These are phyloP conservation scores for Lasioglossum oenotherae DNA, from an alignment of 2,888 invertebrate species.

Conservation along the genomic window DNA sequence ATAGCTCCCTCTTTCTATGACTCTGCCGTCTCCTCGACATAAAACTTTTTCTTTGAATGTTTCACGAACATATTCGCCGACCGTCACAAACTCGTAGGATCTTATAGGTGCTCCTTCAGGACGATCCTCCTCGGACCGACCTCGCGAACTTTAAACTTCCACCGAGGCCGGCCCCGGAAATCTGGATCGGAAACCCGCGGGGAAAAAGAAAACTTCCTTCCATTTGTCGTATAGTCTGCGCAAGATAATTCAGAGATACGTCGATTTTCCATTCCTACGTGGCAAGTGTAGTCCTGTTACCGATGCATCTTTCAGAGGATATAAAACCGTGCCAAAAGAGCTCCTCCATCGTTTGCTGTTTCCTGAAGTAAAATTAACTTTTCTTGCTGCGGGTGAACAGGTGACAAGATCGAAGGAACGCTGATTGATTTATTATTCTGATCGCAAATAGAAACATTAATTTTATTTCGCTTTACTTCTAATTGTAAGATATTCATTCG, in stretches of 20 bases:
- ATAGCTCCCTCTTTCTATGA: conserved; percentile 43
- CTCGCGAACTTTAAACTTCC: conserved; percentile 67
- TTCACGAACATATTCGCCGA: conserved; percentile 65
- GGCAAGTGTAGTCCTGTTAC: conserved; percentile 39
- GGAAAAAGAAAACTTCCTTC: conserved; percentile 68
- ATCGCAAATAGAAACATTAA: neutral
- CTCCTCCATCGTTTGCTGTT: conserved; percentile 16
- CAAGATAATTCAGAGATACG: conserved; percentile 70
- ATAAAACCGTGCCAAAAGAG: conserved; percentile 57
- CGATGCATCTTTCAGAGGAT: conserved; percentile 65
- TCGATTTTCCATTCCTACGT: conserved; percentile 68
- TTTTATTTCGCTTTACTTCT: neutral
- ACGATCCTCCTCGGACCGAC: conserved; percentile 52
- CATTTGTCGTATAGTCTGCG: conserved; percentile 63
- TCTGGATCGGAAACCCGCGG: conserved; percentile 66
- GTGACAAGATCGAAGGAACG: neutral
- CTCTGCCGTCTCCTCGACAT: conserved; percentile 33
- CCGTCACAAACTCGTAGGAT: conserved; percentile 67
- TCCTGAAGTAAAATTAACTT: conserved; percentile 34
- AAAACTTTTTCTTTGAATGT: conserved; percentile 69
- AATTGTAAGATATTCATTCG: neutral
- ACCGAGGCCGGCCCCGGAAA: conserved; percentile 54
- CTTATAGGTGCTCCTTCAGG: conserved; percentile 65
- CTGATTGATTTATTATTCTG: neutral
- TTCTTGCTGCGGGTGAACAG: neutral